phyloP scores from a whole-genome alignment of 2,888 invertebrate genomes.

The Ceraclea dissimilis region DNA sequence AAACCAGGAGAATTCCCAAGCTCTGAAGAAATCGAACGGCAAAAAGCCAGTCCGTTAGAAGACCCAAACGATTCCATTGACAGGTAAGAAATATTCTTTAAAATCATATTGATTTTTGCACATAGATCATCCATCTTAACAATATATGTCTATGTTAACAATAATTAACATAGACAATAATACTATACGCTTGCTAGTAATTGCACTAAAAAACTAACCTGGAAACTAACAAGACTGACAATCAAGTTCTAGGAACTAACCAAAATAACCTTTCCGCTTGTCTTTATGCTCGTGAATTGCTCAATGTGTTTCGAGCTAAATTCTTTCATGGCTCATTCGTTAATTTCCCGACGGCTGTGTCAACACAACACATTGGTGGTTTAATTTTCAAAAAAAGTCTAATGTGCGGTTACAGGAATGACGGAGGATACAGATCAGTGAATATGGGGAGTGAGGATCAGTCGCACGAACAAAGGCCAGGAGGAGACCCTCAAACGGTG shows the following conservation, averaged over 20 bases:
- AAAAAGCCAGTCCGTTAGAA: constrained; percentile 37
- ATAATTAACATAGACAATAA: too few species aligned
- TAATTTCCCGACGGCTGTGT: neutral
- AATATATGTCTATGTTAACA: too few species aligned
- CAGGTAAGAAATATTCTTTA: constrained; percentile 33
- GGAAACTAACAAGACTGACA: too few species aligned
- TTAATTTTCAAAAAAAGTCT: constrained; percentile 5
- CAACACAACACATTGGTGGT: neutral
- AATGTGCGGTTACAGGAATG: constrained; percentile 35
- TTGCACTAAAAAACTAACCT: too few species aligned
- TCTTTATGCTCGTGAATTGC: too few species aligned
- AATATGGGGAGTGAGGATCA: constrained; percentile 49
- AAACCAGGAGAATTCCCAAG: constrained; percentile 72
- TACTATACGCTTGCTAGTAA: too few species aligned
- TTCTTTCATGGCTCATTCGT: neutral
- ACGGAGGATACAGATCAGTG: constrained; percentile 44
- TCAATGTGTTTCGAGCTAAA: neutral
- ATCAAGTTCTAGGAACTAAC: too few species aligned
- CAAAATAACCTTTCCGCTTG: too few species aligned
- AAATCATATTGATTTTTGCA: neutral
- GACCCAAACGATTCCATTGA: constrained; percentile 40
- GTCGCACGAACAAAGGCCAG: constrained; percentile 57
- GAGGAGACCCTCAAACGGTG: constrained; percentile 30
- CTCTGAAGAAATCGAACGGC: constrained; percentile 66
- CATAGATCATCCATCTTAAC: neutral